These are phyloP conservation scores for Ferdinandea cuprea DNA, from an alignment of 2,888 invertebrate species.

Conservation along the genomic window DNA sequence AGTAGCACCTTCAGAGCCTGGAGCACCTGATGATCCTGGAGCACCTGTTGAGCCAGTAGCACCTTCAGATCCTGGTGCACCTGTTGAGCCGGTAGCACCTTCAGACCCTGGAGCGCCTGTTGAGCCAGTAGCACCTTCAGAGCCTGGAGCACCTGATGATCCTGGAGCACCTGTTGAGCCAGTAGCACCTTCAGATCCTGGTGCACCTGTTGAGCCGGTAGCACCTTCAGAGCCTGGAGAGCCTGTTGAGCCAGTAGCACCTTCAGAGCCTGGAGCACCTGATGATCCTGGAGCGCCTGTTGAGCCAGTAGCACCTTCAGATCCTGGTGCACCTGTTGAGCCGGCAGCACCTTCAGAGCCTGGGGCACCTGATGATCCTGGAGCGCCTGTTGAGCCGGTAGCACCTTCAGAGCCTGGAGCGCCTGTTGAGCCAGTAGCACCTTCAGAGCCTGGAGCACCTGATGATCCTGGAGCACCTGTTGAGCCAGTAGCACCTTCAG, in stretches of 20 bases:
- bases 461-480: slow-evolving; percentile 1
- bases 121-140: not conserved
- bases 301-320: too few species aligned
- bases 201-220: not conserved
- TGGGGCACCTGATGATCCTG: slow-evolving; percentile 1
- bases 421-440: too few species aligned
- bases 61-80: not conserved
- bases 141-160: not conserved
- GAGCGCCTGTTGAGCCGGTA: not conserved
- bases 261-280: too few species aligned
- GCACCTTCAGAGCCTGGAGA: too few species aligned
- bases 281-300: too few species aligned
- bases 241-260: too few species aligned
- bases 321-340: not conserved
- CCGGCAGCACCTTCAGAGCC: not conserved
- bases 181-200: not conserved
- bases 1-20: not conserved
- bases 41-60: not conserved
- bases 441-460: slow-evolving; percentile 1
- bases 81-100: slow-evolving; percentile 8
- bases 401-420: not conserved
- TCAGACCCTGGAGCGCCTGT: too few species aligned
- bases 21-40: not conserved
- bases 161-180: not conserved
- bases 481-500: too few species aligned